phyloP scores from a whole-genome alignment of 1,140 invertebrate species.

The Saxidomus purpurata region DNA sequence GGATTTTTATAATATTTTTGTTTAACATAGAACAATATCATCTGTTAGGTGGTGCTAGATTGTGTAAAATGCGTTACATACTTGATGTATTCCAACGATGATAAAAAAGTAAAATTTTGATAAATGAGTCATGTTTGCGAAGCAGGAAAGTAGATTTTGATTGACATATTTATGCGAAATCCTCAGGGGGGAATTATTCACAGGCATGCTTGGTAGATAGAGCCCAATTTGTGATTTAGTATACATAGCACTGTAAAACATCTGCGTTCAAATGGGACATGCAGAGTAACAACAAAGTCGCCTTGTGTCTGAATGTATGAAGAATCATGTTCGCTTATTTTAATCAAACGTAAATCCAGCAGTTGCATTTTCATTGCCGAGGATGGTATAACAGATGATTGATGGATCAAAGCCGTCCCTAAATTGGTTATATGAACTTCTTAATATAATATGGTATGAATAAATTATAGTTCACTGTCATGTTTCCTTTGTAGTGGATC shows the following conservation, averaged over 20 bases:
- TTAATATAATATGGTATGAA: conserved; percentile 41
- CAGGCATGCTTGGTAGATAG: background rate
- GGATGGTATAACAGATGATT: conserved; percentile 34
- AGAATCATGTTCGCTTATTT: background rate
- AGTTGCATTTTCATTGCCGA: background rate
- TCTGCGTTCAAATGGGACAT: background rate
- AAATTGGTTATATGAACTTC: conserved; percentile 51
- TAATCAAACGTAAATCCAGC: background rate
- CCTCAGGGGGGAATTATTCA: conserved; percentile 5
- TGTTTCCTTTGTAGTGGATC: conserved; percentile 20
- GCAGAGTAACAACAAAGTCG: background rate
- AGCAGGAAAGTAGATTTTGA: background rate
- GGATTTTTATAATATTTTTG: too few species aligned
- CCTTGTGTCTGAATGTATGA: conserved; percentile 10
- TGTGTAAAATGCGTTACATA: too few species aligned
- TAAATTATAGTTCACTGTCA: conserved; percentile 11
- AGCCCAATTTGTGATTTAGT: conserved; percentile 22
- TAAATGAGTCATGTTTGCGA: background rate
- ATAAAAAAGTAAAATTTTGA: background rate
- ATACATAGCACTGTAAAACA: background rate
- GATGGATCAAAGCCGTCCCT: conserved; percentile 33
- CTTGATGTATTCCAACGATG: too few species aligned
- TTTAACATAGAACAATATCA: too few species aligned
- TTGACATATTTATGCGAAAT: conserved; percentile 27
- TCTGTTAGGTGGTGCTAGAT: too few species aligned